Evolutionary conservation across 1,140 invertebrate genomes (phyloP).

Genomic region (Trialeurodes vaporariorum): DNA sequence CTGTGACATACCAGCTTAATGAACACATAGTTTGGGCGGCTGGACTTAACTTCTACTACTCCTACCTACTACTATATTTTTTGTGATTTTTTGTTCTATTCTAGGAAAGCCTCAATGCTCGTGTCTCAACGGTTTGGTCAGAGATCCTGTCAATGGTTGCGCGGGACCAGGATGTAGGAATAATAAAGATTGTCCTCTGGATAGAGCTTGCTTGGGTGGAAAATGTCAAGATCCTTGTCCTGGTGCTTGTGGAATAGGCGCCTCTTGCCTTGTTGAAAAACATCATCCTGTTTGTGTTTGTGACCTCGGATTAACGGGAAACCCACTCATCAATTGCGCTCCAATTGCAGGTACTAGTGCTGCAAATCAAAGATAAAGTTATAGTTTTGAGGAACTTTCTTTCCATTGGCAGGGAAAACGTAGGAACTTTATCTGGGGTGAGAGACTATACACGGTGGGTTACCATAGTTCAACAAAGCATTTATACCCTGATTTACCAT

Average conservation of each 20-base stretch:
- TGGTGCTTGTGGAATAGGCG: constrained; percentile 62
- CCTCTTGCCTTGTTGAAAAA: constrained; percentile 53
- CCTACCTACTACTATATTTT: no score
- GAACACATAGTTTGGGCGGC: no score
- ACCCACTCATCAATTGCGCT: constrained; percentile 57
- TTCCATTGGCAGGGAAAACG: no score
- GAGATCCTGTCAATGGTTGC: constrained; percentile 66
- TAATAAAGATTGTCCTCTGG: constrained; percentile 57
- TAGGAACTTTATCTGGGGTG: no score
- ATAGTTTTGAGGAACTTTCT: no score
- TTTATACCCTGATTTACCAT: no score
- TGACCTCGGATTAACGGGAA: constrained; percentile 51
- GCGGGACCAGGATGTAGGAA: constrained; percentile 60
- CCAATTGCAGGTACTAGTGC: constrained; percentile 41
- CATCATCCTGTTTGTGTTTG: constrained; percentile 68
- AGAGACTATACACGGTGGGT: no score
- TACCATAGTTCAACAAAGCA: no score
- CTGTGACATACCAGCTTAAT: no score
- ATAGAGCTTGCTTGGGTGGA: constrained; percentile 61
- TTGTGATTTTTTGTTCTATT: constrained; percentile 8
- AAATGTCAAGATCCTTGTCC: constrained; percentile 67
- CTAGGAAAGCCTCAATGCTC: constrained; percentile 51
- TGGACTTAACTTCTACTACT: no score
- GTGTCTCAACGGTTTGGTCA: constrained; percentile 60
- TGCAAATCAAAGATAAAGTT: no score